phyloP scores from a whole-genome alignment of 2,888 invertebrate species.

The Orchestes rusci region DNA sequence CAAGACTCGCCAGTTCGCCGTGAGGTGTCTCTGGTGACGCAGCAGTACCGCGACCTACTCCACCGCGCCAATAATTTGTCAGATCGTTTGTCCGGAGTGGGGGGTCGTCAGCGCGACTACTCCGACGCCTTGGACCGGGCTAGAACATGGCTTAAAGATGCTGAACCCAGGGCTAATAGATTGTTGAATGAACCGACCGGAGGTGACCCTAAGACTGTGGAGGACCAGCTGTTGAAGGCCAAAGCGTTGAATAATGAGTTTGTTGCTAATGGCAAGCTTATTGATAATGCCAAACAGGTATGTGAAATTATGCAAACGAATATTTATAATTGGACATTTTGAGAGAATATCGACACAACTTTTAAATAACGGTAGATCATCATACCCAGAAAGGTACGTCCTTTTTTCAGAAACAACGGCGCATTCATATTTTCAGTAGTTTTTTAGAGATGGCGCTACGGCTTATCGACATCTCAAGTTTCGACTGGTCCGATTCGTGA shows the following conservation, averaged over 20 bases:
- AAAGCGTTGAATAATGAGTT: conserved; percentile 83
- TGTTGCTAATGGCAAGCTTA: conserved; percentile 73
- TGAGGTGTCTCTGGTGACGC: conserved; percentile 69
- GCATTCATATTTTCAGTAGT: no score
- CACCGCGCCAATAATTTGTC: conserved; percentile 76
- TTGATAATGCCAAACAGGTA: conserved; percentile 74
- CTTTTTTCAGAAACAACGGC: not conserved
- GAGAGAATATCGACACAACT: no score
- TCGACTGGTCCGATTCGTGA: no score
- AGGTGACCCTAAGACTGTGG: conserved; percentile 79
- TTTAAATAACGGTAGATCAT: not conserved
- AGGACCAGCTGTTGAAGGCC: conserved; percentile 77
- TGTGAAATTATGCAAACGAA: conserved; percentile 38
- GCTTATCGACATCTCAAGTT: no score
- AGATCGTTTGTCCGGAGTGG: conserved; percentile 74
- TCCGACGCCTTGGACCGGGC: conserved; percentile 79
- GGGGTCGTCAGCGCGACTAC: conserved; percentile 68
- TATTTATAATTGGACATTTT: no score
- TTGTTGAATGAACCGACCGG: conserved; percentile 76
- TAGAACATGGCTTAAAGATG: conserved; percentile 68
- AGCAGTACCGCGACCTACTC: conserved; percentile 74
- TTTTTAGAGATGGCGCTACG: no score
- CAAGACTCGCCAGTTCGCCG: conserved; percentile 70
- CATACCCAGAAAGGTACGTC: not conserved
- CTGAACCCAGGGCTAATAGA: conserved; percentile 68